A percentile compares a stretch with the other conserved stretches of the same genome.
phyloP scores from a whole-genome alignment of 2,113 vertebrate genomes.

The Scalopus aquaticus region DNA sequence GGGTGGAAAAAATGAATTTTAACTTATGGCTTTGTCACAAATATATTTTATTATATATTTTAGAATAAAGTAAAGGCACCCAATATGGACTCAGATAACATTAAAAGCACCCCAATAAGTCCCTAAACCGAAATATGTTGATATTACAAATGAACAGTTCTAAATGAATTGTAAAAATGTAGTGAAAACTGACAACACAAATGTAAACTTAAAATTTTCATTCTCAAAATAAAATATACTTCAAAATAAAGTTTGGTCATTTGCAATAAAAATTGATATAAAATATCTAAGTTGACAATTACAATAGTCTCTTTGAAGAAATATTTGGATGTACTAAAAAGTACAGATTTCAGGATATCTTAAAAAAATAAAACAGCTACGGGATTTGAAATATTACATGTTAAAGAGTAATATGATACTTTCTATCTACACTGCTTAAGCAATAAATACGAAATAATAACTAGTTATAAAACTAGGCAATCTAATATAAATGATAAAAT shows the following conservation, averaged over 20 bases:
- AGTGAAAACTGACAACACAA: not conserved
- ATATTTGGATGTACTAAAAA: slow-evolving; percentile 1
- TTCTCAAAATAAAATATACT: slow-evolving; percentile 41
- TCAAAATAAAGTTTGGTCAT: not conserved
- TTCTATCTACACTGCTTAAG: slow-evolving; percentile 49
- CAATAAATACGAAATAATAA: slow-evolving; percentile 68
- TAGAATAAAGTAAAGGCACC: not conserved
- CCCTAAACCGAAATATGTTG: not conserved
- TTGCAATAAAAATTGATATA: slow-evolving; percentile 22
- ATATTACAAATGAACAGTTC: not conserved
- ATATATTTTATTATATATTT: not conserved
- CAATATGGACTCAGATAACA: not conserved
- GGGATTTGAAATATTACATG: slow-evolving; percentile 57
- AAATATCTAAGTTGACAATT: not conserved
- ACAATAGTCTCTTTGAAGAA: slow-evolving; percentile 9
- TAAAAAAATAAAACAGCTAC: slow-evolving; percentile 36
- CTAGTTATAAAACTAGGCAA: slow-evolving; percentile 43
- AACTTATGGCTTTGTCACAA: not conserved
- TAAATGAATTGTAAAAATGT: slow-evolving; percentile 27
- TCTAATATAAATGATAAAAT: slow-evolving; percentile 67
- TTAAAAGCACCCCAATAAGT: not conserved
- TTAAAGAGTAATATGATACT: slow-evolving; percentile 62
- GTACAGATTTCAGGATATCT: slow-evolving; percentile 30
- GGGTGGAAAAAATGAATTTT: not conserved
- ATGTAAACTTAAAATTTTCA: not conserved